Percentiles rank a stretch among this genome's conserved stretches.
Evolutionary conservation across 2,888 invertebrate genomes (phyloP).

Genomic region (Pharmacophagus antenor): DNA sequence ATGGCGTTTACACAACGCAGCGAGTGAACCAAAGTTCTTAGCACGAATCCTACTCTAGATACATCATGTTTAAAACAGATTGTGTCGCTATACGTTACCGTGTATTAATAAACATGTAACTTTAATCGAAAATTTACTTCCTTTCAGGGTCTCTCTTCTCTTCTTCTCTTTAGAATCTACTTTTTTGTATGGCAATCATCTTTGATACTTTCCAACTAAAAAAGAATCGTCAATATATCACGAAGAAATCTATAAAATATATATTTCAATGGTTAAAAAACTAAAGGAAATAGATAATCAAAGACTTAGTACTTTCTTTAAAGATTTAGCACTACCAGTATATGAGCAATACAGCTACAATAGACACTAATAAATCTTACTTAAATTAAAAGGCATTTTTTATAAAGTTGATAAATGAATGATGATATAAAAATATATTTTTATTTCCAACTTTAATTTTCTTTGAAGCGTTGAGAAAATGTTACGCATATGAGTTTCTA

Average conservation of each 20-base stretch:
- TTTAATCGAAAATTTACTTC: neutral
- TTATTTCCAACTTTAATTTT: neutral
- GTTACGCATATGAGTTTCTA: neutral
- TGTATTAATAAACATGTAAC: neutral
- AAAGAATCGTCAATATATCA: too few relatives aligned
- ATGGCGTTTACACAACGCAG: slow-evolving; percentile 68
- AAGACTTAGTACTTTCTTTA: too few relatives aligned
- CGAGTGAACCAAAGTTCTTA: slow-evolving; percentile 43
- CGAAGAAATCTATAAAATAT: too few relatives aligned
- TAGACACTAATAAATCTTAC: neutral
- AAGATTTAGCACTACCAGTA: neutral
- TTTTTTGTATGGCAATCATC: too few relatives aligned
- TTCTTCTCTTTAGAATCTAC: too few relatives aligned
- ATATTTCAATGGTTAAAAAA: too few relatives aligned
- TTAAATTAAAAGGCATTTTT: neutral
- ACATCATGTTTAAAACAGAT: slow-evolving; percentile 20
- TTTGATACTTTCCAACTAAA: too few relatives aligned
- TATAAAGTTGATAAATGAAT: neutral
- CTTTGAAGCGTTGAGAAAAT: neutral
- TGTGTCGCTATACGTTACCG: slow-evolving; percentile 8
- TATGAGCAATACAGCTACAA: neutral
- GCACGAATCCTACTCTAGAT: slow-evolving; percentile 17
- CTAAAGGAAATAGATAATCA: too few relatives aligned
- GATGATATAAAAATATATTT: neutral
- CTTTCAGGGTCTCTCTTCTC: too few relatives aligned